phyloP scores from a whole-genome alignment of 1,140 invertebrate species.

The silkworm (Bombyx mori) region ASM3026992v2 NC_085118.1:7031501-7032000 shows the following conservation, averaged over 20 bases:
- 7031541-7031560: constrained; percentile 89
- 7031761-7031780: constrained; percentile 93
- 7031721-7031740: constrained; percentile 60
- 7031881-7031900: constrained; percentile 93
- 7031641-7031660: constrained; percentile 87
- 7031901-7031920: constrained; percentile 86
- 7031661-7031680: constrained; percentile 91
- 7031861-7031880: constrained; percentile 91
- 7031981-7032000: constrained; percentile 88
- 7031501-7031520: constrained; percentile 83
- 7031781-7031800: constrained; percentile 49
- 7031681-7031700: constrained; percentile 60
- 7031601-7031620: constrained; percentile 86
- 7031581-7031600: constrained; percentile 95
- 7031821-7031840: constrained; percentile 73
- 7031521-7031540: constrained; percentile 92
- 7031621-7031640: constrained; percentile 89
- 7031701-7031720: constrained; percentile 73
- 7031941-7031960: constrained; percentile 84
- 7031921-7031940: constrained; percentile 71
- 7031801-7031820: constrained; percentile 49
- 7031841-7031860: constrained; percentile 86
- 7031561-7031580: constrained; percentile 92
- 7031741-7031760: constrained; percentile 86
- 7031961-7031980: constrained; percentile 81